A percentile compares a stretch with the other conserved stretches of the same genome.
These are phyloP conservation scores for Adelphocoris suturalis DNA, from an alignment of 2,888 invertebrate species.

Conservation along the genomic window DNA sequence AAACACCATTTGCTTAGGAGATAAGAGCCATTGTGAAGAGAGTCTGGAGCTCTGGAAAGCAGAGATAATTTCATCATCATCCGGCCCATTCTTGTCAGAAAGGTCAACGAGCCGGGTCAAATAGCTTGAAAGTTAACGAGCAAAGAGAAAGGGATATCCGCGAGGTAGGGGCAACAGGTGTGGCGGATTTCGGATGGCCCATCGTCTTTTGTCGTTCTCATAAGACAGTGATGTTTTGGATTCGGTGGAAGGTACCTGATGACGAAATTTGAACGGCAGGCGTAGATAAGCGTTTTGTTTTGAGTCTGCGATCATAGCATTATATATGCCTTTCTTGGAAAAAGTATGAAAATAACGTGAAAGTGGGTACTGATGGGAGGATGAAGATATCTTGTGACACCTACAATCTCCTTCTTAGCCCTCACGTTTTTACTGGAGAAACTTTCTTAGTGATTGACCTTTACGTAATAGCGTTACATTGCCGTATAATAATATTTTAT, in stretches of 20 bases:
- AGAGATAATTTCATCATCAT: slow-evolving; percentile 42
- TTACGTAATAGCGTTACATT: no score
- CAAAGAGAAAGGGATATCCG: slow-evolving; percentile 29
- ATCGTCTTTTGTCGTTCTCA: neutral
- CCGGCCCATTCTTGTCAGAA: slow-evolving; percentile 35
- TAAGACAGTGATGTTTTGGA: neutral
- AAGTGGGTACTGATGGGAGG: no score
- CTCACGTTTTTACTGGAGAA: no score
- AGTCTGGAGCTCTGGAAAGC: slow-evolving; percentile 34
- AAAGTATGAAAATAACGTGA: no score
- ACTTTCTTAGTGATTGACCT: no score
- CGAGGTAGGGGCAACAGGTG: slow-evolving; percentile 7
- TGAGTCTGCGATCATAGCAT: no score
- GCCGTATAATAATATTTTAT: no score
- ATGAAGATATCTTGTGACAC: no score
- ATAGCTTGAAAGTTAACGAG: slow-evolving; percentile 41
- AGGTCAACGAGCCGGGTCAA: slow-evolving; percentile 52
- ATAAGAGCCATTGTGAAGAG: slow-evolving; percentile 35
- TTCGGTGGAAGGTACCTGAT: neutral
- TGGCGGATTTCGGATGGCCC: slow-evolving; percentile 19
- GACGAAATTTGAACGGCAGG: neutral
- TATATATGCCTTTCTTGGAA: no score
- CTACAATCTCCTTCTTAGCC: no score
- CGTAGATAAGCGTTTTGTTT: no score
- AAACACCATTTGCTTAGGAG: neutral